Base-by-base conservation (phyloP, 1,140 invertebrate species). In the Drosophila littoralis region DNA sequence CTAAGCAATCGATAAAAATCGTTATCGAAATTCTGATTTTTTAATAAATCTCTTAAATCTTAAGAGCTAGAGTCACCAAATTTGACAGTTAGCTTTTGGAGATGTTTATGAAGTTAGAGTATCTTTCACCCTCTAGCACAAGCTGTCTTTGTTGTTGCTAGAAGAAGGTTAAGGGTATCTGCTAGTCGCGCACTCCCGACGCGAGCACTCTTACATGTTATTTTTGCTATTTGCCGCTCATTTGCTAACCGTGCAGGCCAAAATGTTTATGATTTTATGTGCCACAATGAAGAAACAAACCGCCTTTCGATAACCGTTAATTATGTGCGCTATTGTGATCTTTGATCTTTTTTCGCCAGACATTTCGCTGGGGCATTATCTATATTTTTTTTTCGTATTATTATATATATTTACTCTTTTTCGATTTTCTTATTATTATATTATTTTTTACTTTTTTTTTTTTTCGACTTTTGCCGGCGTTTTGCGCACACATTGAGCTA, bases 261-360 rank as follows among this genome's bases (percentile, higher is more conserved):
- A 57, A 57, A 57, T 57, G 38, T 42, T 55, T 55, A 42, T 55
- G 36, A 38, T 40, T 57, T 68, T 40, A 33, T 59, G 55, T 13
- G 38, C 35, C 32, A 38, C 36, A 73, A 60, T 61, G 64, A 43
- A 59, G 64, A 43, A 59, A 74, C 65, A 69, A 74, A 74, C 61
- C 65, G 51, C 33, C 71, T 61, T 69, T 69, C 71, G 71, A 69
- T 74, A 69, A 74, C 28, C 33, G 65, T 42, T 74, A 57, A 74
- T 74, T 74, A 74, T 74, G 40, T 13, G 12, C 17, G 32, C 17
- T 12, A 57, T 74, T 69, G 71, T 69, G 57, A 73, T 61, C 58
- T 63, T 54, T 70, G 67, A 43, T 55, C 58, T 69, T 36, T 68
- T 60, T 35, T 54, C 10, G 43, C 22, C 43, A 48, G 42, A 60